phyloP scores from a whole-genome alignment of 1,140 invertebrate genomes.

The Drosophila subobscura region DNA sequence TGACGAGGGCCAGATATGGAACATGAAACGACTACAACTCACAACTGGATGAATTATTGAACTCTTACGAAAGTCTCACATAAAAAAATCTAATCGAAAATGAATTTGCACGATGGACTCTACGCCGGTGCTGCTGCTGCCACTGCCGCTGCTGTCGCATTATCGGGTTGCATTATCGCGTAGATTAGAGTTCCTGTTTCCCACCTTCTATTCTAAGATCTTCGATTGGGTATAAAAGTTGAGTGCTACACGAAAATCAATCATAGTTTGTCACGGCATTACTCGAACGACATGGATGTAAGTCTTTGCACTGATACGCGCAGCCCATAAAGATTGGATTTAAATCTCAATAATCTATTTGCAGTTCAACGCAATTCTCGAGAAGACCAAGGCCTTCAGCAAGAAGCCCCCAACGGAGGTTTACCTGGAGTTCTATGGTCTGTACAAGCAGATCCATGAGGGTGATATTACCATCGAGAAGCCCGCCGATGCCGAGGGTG shows the following conservation, averaged over 20 bases:
- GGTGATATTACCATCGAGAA: conserved; percentile 90
- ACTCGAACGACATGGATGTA: conserved; percentile 61
- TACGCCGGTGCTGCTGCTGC: conserved; percentile 19
- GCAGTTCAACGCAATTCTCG: conserved; percentile 90
- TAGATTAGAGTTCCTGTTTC: no score
- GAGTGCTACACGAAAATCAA: no score
- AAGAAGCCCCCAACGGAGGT: conserved; percentile 91
- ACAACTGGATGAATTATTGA: conserved; percentile 7
- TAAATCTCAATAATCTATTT: conserved; percentile 3
- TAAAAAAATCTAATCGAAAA: conserved; percentile 35
- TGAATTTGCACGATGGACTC: conserved; percentile 39
- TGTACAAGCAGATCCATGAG: conserved; percentile 94
- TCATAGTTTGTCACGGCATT: no score
- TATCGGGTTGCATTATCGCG: no score
- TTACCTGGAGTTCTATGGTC: conserved; percentile 92
- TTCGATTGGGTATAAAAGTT: no score
- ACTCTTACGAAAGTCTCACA: conserved; percentile 43
- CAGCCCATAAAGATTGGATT: neutral
- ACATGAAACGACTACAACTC: conserved; percentile 3
- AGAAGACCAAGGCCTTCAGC: conserved; percentile 91
- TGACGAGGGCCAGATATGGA: conserved; percentile 25
- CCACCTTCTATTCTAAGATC: no score
- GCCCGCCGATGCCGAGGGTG: conserved; percentile 94
- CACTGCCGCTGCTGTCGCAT: conserved; percentile 5
- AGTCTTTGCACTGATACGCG: conserved; percentile 27